Conservation (phyloP, 2,113 vertebrate genomes). For the Anser cygnoides region DNA sequence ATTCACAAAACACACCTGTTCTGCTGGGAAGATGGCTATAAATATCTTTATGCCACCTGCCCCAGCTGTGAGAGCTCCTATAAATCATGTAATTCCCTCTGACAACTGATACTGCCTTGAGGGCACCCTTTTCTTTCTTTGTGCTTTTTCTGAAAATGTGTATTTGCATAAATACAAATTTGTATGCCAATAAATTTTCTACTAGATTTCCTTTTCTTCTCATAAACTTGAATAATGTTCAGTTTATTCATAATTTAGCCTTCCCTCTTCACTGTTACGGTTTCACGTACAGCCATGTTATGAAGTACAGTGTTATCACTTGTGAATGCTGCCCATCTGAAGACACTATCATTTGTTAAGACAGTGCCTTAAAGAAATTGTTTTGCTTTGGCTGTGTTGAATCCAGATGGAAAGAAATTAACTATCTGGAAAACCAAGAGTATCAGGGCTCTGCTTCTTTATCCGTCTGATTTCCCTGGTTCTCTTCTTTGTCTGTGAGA, state of each 20-base stretch:
- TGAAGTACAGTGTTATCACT: not conserved
- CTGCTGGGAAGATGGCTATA: constrained; percentile 38
- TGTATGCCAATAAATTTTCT: not conserved
- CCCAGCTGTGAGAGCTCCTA: constrained; percentile 27
- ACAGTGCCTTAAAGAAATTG: not conserved
- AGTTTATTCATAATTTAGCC: not conserved
- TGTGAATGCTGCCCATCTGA: not conserved
- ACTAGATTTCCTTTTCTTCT: not conserved
- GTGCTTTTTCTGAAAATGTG: not conserved
- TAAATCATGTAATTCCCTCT: constrained; percentile 50
- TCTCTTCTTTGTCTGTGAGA: not conserved
- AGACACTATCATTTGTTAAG: not conserved
- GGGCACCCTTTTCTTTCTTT: not conserved
- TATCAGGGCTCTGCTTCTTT: not conserved
- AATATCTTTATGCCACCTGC: constrained; percentile 60
- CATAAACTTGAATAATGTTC: not conserved
- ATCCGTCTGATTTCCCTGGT: not conserved
- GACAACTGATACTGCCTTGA: constrained; percentile 7
- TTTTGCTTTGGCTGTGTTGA: not conserved
- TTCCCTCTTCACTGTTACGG: not conserved
- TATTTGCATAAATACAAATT: constrained; percentile 3
- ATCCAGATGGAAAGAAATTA: not conserved
- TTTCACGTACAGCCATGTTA: accelerated
- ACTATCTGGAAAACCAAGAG: not conserved
- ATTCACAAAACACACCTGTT: constrained; percentile 64